Evolutionary conservation across 2,113 vertebrate species (phyloP).

Genomic region (Marmota monax): DNA sequence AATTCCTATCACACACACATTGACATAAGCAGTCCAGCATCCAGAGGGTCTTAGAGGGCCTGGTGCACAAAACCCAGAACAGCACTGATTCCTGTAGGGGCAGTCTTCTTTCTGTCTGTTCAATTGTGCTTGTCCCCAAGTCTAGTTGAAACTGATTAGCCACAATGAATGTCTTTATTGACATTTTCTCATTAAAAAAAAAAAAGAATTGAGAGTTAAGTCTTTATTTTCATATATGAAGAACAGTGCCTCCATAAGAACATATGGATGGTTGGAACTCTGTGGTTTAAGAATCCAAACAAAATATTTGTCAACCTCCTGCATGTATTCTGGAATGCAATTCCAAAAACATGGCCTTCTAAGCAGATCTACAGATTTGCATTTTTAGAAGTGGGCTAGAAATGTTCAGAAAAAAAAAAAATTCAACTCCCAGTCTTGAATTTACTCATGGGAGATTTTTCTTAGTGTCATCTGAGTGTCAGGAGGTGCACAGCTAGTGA

Average conservation of each 20-base stretch:
- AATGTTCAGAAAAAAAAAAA: not conserved
- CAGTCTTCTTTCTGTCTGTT: not conserved
- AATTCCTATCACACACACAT: conserved; percentile 22
- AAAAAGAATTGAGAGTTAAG: not conserved
- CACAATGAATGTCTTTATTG: not conserved
- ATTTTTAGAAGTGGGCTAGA: not conserved
- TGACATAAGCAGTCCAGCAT: not conserved
- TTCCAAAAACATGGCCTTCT: not conserved
- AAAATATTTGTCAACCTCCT: not conserved
- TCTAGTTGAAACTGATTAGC: not conserved
- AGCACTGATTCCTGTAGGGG: not conserved
- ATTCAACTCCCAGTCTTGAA: not conserved
- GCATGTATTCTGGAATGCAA: not conserved
- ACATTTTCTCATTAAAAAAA: not conserved
- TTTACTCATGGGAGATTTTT: not conserved
- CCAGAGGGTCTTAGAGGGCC: not conserved
- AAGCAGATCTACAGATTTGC: not conserved
- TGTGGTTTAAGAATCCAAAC: not conserved
- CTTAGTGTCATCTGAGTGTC: not conserved
- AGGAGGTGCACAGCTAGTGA: not conserved
- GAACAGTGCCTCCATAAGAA: not conserved
- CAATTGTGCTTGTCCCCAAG: not conserved
- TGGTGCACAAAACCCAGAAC: not conserved
- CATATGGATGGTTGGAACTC: not conserved
- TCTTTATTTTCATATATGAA: not conserved